phyloP scores from a whole-genome alignment of 2,888 invertebrate genomes.

The Thalpophila matura region DNA sequence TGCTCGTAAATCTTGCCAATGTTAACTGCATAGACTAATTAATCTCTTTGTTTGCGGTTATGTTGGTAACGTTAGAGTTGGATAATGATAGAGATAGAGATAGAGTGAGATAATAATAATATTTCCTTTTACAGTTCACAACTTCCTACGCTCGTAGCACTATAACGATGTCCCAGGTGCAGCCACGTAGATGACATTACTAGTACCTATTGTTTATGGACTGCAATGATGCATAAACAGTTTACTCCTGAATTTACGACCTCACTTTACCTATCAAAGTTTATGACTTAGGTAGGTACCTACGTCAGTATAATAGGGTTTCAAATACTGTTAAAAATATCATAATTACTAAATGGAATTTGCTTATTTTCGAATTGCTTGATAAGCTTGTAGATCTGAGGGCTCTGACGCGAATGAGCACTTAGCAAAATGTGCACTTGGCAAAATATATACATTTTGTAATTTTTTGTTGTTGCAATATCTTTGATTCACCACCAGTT shows the following conservation, averaged over 20 bases:
- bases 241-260: slow-evolving; percentile 19
- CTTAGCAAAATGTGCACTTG: no score
- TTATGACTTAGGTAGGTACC: slow-evolving; percentile 7
- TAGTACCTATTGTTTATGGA: slow-evolving; percentile 15
- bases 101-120: no score
- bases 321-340: background rate
- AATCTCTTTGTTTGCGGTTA: background rate
- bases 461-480: no score
- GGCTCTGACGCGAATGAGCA: no score
- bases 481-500: no score
- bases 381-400: background rate
- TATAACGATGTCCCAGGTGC: slow-evolving; percentile 25
- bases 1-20: background rate
- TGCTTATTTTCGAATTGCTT: background rate
- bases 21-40: background rate
- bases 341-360: no score
- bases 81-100: no score
- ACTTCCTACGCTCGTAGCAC: slow-evolving; percentile 11
- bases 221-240: slow-evolving; percentile 18
- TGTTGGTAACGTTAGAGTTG: no score
- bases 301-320: background rate
- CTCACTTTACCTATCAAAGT: background rate
- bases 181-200: slow-evolving; percentile 10
- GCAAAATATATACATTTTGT: background rate
- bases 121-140: slow-evolving; percentile 1